Evolutionary conservation across 2,888 invertebrate genomes (phyloP).

Genomic region (Zelleria hepariella): DNA sequence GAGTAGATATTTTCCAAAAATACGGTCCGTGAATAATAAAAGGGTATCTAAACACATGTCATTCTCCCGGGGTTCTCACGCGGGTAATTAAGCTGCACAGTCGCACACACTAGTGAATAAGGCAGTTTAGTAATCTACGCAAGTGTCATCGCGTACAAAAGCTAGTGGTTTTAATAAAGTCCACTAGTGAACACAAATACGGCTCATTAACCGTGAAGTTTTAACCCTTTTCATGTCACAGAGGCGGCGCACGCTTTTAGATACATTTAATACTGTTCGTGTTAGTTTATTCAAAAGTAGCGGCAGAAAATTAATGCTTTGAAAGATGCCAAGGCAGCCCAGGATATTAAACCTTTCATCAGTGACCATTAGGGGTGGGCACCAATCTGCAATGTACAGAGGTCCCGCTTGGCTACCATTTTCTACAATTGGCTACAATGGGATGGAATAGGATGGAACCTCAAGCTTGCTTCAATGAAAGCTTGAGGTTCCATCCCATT

Average conservation of each 20-base stretch:
- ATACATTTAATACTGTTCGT: conserved; percentile 16
- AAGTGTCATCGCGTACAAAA: not conserved
- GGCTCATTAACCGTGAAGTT: conserved; percentile 1
- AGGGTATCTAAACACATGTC: too few relatives aligned
- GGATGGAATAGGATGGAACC: too few relatives aligned
- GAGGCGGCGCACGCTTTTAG: not conserved
- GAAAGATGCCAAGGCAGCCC: conserved; percentile 37
- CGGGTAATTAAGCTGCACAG: not conserved
- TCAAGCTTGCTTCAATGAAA: too few relatives aligned
- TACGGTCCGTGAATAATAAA: too few relatives aligned
- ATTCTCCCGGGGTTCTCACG: too few relatives aligned
- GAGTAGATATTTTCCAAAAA: too few relatives aligned
- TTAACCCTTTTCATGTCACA: conserved; percentile 7
- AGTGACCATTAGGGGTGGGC: conserved; percentile 31
- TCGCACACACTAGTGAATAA: not conserved
- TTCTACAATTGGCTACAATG: not conserved
- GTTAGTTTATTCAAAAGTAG: conserved; percentile 40
- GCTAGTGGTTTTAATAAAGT: not conserved
- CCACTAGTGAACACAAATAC: not conserved
- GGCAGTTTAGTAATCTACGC: not conserved
- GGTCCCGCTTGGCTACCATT: not conserved
- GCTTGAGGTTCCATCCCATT: too few relatives aligned
- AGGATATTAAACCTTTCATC: conserved; percentile 55
- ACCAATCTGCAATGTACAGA: not conserved
- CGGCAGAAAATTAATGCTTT: conserved; percentile 49